Evolutionary conservation across 2,113 vertebrate species (phyloP).

Genomic region (Neoarius graeffei): DNA sequence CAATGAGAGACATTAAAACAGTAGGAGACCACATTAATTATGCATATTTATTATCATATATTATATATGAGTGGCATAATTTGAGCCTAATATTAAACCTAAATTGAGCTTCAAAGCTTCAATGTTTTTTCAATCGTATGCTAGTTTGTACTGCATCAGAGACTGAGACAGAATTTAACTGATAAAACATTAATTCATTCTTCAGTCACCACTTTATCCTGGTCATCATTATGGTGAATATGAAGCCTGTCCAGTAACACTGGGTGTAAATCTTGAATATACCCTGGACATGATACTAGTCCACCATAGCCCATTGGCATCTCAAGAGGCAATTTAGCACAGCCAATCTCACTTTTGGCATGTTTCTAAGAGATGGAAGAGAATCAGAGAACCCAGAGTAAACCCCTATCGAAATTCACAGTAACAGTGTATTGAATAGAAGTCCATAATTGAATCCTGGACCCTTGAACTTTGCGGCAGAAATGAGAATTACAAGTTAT

Average conservation of each 20-base stretch:
- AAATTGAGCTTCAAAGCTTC: neutral
- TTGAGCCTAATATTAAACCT: neutral
- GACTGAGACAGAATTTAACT: neutral
- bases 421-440: neutral
- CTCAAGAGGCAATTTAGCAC: neutral
- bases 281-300: neutral
- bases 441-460: neutral
- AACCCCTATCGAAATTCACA: neutral
- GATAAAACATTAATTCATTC: neutral
- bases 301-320: neutral
- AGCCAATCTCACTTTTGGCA: neutral
- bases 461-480: neutral
- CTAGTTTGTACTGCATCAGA: neutral
- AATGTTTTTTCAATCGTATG: neutral
- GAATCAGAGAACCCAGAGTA: neutral
- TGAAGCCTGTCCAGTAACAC: neutral
- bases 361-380: neutral
- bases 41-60: slow-evolving; percentile 8
- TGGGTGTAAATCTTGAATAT: neutral
- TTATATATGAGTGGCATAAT: slow-evolving; percentile 21
- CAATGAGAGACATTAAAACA: slow-evolving; percentile 3
- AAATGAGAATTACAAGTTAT: neutral
- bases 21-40: slow-evolving; percentile 12
- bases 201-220: neutral
- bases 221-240: neutral